Conservation (phyloP, 2,888 invertebrate genomes). For the Malacosoma neustria region DNA sequence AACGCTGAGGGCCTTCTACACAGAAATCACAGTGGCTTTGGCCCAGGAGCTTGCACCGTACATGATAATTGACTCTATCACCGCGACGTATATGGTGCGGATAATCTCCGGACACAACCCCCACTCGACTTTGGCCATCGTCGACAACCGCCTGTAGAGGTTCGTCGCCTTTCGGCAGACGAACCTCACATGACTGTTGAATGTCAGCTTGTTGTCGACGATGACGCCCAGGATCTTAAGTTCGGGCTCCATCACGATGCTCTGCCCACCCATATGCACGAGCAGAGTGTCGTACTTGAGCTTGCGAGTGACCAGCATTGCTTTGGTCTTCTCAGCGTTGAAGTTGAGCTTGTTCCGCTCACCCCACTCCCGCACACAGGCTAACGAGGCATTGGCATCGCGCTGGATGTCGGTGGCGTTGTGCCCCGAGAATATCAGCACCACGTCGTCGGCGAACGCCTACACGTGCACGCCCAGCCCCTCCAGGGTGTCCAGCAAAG, state of each 20-base stretch:
- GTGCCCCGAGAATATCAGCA: background rate
- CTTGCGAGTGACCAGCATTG: no score
- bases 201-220: constrained; percentile 2
- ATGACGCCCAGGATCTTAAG: background rate
- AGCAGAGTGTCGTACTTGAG: background rate
- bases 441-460: constrained; percentile 3
- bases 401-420: background rate
- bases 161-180: background rate
- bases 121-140: background rate
- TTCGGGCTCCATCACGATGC: background rate
- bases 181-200: background rate
- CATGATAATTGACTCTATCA: background rate
- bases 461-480: background rate
- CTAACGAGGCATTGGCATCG: no score
- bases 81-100: constrained; percentile 1
- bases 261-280: background rate
- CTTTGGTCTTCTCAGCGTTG: no score
- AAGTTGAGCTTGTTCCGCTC: no score
- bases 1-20: background rate
- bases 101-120: constrained; percentile 3
- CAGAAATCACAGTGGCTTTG: background rate
- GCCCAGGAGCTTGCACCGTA: constrained; percentile 5
- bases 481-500: constrained; percentile 1
- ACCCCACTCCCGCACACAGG: no score
- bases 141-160: constrained; percentile 1